Percentiles rank a stretch among this genome's conserved stretches.
Evolutionary conservation across 2,113 vertebrate genomes (phyloP).

Genomic region (Tragelaphus imberbis): DNA sequence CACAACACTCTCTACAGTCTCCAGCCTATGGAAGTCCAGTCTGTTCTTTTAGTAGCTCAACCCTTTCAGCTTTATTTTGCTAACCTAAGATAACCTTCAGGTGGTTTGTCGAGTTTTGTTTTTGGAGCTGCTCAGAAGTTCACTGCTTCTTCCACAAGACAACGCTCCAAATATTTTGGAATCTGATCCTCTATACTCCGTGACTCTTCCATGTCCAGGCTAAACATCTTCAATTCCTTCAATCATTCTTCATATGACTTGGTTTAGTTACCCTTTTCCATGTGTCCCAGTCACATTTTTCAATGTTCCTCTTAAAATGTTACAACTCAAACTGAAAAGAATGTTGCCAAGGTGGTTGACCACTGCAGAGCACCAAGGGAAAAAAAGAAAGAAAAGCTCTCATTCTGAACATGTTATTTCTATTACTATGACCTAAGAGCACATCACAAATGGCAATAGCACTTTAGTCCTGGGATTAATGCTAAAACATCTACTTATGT

Average conservation of each 20-base stretch:
- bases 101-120: neutral
- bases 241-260: slow-evolving; percentile 24
- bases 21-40: neutral
- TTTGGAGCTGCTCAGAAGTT: neutral
- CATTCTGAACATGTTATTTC: neutral
- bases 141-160: neutral
- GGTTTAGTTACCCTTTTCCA: neutral
- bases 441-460: neutral
- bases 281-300: neutral
- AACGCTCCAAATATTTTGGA: slow-evolving; percentile 45
- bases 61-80: neutral
- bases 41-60: neutral
- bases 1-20: neutral
- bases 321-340: neutral
- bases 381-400: neutral
- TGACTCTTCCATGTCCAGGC: neutral
- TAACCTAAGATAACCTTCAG: neutral
- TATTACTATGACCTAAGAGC: neutral
- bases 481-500: neutral
- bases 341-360: neutral
- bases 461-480: neutral
- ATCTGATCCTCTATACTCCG: neutral
- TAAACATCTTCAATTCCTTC: neutral
- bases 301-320: neutral
- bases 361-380: neutral